These are phyloP conservation scores for Cheilosia pagana DNA, from an alignment of 2,888 invertebrate genomes.

Conservation along the genomic window DNA sequence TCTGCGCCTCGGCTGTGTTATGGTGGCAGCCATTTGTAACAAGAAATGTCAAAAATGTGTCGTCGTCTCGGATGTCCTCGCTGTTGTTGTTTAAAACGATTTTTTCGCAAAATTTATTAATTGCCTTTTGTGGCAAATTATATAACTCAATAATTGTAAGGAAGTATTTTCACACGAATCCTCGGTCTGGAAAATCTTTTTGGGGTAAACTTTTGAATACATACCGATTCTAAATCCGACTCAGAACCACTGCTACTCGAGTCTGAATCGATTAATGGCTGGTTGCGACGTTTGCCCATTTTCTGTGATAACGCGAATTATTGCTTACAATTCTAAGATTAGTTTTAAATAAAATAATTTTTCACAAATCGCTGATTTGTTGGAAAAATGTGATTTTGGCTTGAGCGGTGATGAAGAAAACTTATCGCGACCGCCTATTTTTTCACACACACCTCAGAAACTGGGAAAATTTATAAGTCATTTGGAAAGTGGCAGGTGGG, in stretches of 20 bases:
- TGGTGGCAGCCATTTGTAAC: slow-evolving; percentile 70
- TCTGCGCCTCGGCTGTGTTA: slow-evolving; percentile 13
- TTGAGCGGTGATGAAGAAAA: slow-evolving; percentile 44
- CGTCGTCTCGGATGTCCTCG: slow-evolving; percentile 6
- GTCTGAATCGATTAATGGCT: slow-evolving; percentile 92
- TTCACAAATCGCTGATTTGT: neutral
- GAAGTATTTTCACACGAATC: neutral
- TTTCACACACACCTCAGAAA: slow-evolving; percentile 55
- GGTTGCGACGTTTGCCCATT: slow-evolving; percentile 94
- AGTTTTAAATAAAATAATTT: slow-evolving; percentile 19
- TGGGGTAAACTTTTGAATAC: slow-evolving; percentile 79
- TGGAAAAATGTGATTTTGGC: slow-evolving; percentile 21
- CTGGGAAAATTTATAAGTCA: slow-evolving; percentile 52
- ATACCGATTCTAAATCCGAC: slow-evolving; percentile 93
- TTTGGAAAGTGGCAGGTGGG: slow-evolving; percentile 55
- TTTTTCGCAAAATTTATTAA: neutral
- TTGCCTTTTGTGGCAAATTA: slow-evolving; percentile 27
- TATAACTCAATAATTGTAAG: slow-evolving; percentile 35
- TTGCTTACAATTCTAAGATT: slow-evolving; percentile 16
- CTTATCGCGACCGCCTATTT: slow-evolving; percentile 58
- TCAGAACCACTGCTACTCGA: slow-evolving; percentile 90
- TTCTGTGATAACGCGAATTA: slow-evolving; percentile 71
- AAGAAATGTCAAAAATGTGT: slow-evolving; percentile 59
- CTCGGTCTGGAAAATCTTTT: neutral
- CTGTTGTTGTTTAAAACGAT: slow-evolving; percentile 17